phyloP scores from a whole-genome alignment of 2,797 vertebrate genomes.

The Peromyscus nudipes region DNA sequence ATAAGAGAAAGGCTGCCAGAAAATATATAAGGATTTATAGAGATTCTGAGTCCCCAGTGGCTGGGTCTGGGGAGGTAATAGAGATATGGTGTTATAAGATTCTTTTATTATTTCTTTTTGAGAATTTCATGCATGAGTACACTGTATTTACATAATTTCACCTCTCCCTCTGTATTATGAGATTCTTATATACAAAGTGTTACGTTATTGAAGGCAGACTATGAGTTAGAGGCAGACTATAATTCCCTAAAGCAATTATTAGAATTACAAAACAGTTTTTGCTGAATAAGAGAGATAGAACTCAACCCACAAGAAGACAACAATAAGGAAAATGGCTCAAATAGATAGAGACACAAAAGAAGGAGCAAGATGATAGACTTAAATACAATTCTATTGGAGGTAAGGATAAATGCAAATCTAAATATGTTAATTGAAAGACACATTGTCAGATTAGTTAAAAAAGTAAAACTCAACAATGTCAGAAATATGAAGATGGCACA shows the following conservation, averaged over 20 bases:
- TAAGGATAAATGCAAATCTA: slow-evolving; percentile 48
- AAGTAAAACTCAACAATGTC: not conserved
- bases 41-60: slow-evolving; percentile 32
- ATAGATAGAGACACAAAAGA: slow-evolving; percentile 54
- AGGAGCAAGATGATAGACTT: slow-evolving; percentile 37
- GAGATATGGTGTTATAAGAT: not conserved
- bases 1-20: slow-evolving; percentile 15
- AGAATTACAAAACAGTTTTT: slow-evolving; percentile 60
- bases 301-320: slow-evolving; percentile 22
- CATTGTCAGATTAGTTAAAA: slow-evolving; percentile 38
- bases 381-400: not conserved
- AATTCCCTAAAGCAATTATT: slow-evolving; percentile 57
- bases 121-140: not conserved
- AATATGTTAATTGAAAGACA: slow-evolving; percentile 11
- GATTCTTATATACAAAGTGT: slow-evolving; percentile 10
- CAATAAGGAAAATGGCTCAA: slow-evolving; percentile 27
- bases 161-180: not conserved
- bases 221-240: slow-evolving; percentile 44
- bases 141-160: not conserved
- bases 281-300: slow-evolving; percentile 15
- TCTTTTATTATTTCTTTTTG: not conserved
- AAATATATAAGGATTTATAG: not conserved
- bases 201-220: slow-evolving; percentile 46
- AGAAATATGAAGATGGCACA: slow-evolving; percentile 7
- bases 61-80: not conserved